Percentiles rank a stretch among this genome's conserved stretches.
Conservation (phyloP, 2,113 vertebrate genomes). For the Bubo scandiacus region DNA sequence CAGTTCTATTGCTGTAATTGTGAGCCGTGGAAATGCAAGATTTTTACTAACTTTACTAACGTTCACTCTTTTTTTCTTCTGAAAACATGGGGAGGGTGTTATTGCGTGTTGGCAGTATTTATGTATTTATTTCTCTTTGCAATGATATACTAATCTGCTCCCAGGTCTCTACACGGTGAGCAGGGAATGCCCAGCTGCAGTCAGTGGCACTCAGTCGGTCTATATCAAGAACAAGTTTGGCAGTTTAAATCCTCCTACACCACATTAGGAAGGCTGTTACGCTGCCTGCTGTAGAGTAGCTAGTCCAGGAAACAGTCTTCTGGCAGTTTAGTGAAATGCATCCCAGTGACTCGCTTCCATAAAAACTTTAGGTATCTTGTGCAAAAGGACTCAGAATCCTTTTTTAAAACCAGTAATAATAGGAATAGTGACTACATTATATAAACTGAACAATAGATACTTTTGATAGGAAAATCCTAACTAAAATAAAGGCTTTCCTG, state of each 20-base stretch:
- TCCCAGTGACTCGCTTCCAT: neutral
- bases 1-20: neutral
- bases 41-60: neutral
- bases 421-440: neutral
- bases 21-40: neutral
- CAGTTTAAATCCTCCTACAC: neutral
- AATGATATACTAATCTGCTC: neutral
- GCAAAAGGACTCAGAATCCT: neutral
- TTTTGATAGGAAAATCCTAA: neutral
- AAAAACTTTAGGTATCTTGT: neutral
- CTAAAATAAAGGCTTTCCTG: neutral
- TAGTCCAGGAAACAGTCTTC: neutral
- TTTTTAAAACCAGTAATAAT: neutral
- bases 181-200: neutral
- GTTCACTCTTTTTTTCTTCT: neutral
- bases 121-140: neutral
- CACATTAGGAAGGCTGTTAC: fast-evolving
- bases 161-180: neutral
- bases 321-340: neutral
- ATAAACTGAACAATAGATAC: neutral
- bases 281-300: neutral
- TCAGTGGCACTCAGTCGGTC: neutral
- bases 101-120: neutral
- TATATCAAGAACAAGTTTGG: neutral
- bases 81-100: neutral